Percentiles rank a stretch among this genome's conserved stretches.
These are phyloP conservation scores for Nyctalus aviator DNA, from an alignment of 2,797 vertebrate genomes.

Conservation along the genomic window DNA sequence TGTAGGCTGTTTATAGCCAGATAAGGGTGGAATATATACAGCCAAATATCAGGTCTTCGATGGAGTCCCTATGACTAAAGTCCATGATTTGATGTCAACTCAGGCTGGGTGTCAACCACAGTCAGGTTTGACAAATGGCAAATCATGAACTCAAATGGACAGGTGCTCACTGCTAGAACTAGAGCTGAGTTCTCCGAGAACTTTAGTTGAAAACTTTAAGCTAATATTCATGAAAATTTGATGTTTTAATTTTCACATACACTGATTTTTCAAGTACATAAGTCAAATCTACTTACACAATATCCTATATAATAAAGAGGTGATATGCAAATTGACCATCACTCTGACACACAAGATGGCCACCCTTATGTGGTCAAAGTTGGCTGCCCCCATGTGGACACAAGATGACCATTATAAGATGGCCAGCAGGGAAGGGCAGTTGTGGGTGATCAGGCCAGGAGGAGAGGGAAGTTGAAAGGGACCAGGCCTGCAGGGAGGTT, in stretches of 20 bases:
- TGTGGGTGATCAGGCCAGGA: too few relatives aligned
- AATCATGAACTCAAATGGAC: not conserved
- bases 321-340: too few relatives aligned
- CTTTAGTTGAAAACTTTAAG: not conserved
- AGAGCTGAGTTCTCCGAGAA: not conserved
- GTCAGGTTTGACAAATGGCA: not conserved
- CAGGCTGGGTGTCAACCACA: not conserved
- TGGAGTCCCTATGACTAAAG: not conserved
- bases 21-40: not conserved
- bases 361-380: too few relatives aligned
- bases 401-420: too few relatives aligned
- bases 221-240: slow-evolving; percentile 50
- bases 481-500: too few relatives aligned
- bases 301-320: not conserved
- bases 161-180: not conserved
- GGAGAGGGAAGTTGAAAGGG: too few relatives aligned
- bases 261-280: slow-evolving; percentile 59
- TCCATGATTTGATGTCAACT: not conserved
- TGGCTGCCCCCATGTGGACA: too few relatives aligned
- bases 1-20: not conserved
- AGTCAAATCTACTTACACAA: slow-evolving; percentile 42
- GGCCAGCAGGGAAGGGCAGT: too few relatives aligned
- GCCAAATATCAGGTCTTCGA: not conserved
- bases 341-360: too few relatives aligned
- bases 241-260: slow-evolving; percentile 40